Evolutionary conservation across 2,888 invertebrate species (phyloP).

Genomic region (Caenorhabditis sinica): DNA sequence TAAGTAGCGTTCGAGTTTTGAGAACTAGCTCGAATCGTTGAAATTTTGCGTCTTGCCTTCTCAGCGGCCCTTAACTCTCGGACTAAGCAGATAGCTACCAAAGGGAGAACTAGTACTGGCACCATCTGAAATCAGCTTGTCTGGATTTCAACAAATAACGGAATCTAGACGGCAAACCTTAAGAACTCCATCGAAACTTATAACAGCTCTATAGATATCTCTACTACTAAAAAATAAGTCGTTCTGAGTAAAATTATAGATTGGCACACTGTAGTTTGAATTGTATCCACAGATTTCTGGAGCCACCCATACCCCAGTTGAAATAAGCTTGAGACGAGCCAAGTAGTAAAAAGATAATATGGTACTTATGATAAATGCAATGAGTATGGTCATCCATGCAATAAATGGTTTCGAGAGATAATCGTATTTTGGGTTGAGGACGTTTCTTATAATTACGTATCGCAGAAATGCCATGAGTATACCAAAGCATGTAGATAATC

Average conservation of each 20-base stretch:
- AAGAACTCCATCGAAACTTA: neutral
- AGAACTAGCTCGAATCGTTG: neutral
- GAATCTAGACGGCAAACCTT: neutral
- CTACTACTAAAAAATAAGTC: neutral
- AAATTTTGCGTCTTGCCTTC: neutral
- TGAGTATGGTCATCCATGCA: neutral
- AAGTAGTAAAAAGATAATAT: neutral
- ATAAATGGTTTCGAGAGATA: neutral
- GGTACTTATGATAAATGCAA: neutral
- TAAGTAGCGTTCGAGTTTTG: neutral
- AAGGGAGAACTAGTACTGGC: neutral
- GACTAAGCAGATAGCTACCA: neutral
- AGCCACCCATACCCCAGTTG: neutral
- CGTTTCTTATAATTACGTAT: neutral
- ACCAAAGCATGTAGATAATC: neutral
- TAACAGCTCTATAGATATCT: neutral
- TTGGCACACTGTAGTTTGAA: neutral
- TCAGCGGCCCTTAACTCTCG: neutral
- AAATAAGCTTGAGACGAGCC: neutral
- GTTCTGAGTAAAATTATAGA: neutral
- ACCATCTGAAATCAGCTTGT: neutral
- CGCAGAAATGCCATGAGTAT: neutral
- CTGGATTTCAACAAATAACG: neutral
- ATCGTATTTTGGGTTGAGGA: slow-evolving; percentile 4
- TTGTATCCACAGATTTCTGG: neutral